Evolutionary conservation across 92 coral and sea anemone species (phyloP), one percentile per base, ranked within the genome.

Genomic region (Zoanthus sociatus): DNA sequence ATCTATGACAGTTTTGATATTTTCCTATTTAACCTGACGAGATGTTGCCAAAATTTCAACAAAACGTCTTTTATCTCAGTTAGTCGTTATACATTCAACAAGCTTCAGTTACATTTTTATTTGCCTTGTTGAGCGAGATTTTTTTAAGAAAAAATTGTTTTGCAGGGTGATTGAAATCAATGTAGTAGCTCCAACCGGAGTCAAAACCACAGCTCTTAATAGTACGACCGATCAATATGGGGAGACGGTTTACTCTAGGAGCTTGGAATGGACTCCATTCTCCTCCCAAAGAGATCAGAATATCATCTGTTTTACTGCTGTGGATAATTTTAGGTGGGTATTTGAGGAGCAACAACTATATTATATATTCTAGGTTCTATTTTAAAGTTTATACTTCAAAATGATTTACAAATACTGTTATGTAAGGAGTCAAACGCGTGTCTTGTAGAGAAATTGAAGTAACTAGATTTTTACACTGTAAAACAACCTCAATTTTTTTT

Each of bases 141-240:
- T 18, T 26, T 69, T 26, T 50, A 50, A 50, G 7, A 50, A 50
- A 9, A 30, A 17, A 26, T 0, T 30, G 20, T 21, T 67, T 67
- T 67, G 20, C 72, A 79, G 84, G 9, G 73, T 79, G 30, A 42
- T 37, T 20, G 84, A 79, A 63, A 79, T 79, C 9, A 37, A 79
- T 50, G 13, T 79, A 15, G 84, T 79, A 15, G 84, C 84, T 42
- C 84, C 84, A 33, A 45, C 71, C 0, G 84, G 84, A 14, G 71
- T 79, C 31, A 55, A 45, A 21, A 58, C 55, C 46, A 13, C 67
- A 1, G 17, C 21, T 63, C 32, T 79, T 3, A 2, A 73, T 7
- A 9, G 9, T 16, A 10, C 37, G 26, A 32, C 30, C 2, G 84
- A 79, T 16, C 50, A 15, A 11, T 79, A 33, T 3, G 84, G 84